phyloP scores from a whole-genome alignment of 2,797 vertebrate species.

The Rousettus madagascariensis region DNA sequence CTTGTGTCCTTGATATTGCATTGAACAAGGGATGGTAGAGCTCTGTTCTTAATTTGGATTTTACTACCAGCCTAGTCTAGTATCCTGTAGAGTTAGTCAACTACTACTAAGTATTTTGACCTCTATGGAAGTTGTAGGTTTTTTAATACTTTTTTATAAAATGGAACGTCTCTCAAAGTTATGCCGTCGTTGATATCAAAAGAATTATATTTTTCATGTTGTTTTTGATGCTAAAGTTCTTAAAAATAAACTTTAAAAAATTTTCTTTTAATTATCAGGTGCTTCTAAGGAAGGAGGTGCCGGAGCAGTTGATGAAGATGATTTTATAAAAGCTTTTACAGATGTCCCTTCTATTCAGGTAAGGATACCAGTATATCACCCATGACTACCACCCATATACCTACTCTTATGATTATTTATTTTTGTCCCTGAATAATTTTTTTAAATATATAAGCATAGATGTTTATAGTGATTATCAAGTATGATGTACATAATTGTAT shows the following conservation, averaged over 20 bases:
- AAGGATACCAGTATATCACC: neutral
- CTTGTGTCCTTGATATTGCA: neutral
- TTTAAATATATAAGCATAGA: no score
- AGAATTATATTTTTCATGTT: neutral
- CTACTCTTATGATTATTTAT: neutral
- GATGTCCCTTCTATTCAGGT: constrained; percentile 97
- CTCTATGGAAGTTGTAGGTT: constrained; percentile 10
- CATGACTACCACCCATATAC: neutral
- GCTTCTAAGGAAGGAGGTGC: constrained; percentile 93
- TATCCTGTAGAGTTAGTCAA: neutral
- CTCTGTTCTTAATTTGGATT: neutral
- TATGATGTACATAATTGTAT: no score
- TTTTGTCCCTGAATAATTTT: neutral
- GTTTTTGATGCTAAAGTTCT: constrained; percentile 35
- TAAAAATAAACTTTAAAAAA: constrained; percentile 33
- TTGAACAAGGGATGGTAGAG: neutral
- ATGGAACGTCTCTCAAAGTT: constrained; percentile 15
- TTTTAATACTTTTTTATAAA: neutral
- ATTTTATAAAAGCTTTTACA: constrained; percentile 96
- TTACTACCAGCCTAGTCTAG: neutral
- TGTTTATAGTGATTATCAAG: no score
- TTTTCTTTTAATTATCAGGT: constrained; percentile 82
- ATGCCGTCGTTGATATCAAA: neutral
- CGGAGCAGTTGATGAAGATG: constrained; percentile 95
- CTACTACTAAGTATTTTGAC: neutral